Percentiles rank a stretch among this genome's conserved stretches.
Conservation (phyloP, 92 coral and sea anemone species). For the Meandrina meandrites region DNA sequence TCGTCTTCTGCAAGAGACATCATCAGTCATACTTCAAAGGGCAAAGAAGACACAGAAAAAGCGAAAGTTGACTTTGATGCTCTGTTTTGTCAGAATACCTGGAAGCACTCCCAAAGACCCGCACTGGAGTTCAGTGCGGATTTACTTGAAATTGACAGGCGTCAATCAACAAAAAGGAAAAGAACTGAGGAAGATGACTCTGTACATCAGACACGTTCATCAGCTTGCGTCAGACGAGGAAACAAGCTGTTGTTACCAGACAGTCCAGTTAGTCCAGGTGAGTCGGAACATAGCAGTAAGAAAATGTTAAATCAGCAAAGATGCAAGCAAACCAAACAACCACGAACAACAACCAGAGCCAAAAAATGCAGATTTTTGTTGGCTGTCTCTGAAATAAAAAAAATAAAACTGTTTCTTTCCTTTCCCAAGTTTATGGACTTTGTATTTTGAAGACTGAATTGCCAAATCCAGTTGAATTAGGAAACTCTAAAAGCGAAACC, state of each 20-base stretch:
- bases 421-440: too few species aligned
- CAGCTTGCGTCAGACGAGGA: neutral
- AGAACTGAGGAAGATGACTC: neutral
- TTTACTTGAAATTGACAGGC: conserved; percentile 4
- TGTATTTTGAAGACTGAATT: too few species aligned
- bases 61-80: neutral
- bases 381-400: neutral
- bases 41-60: neutral
- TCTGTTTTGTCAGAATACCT: conserved; percentile 15
- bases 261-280: conserved; percentile 31
- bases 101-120: neutral
- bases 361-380: neutral
- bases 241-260: neutral
- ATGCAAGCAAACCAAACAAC: neutral
- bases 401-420: too few species aligned
- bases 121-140: neutral
- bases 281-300: neutral
- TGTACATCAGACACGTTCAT: neutral
- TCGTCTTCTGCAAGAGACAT: neutral
- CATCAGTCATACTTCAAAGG: neutral
- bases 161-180: conserved; percentile 11
- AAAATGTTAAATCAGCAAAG: neutral
- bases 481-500: too few species aligned
- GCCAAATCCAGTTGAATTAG: too few species aligned
- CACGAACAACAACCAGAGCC: neutral